Base-by-base conservation (phyloP, 2,888 invertebrate genomes). In the Pandemis cinnamomeana region DNA sequence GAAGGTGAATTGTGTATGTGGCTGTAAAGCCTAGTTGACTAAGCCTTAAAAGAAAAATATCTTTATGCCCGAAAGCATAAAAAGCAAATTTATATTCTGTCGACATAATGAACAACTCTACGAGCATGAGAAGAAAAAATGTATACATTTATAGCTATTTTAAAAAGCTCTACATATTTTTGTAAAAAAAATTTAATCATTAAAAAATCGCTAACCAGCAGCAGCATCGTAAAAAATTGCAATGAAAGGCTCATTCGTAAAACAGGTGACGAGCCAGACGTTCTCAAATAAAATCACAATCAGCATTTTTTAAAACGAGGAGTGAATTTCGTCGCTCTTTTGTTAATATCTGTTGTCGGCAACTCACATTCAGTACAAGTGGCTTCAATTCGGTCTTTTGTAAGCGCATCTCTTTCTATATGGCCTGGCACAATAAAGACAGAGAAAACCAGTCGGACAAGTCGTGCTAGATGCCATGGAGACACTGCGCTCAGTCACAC, bases 291-390 rank as follows among this genome's bases (percentile, higher is more conserved):
- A 48, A 66, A 66, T 4, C n/a, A 36, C 51, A 7, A 51, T 66
- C 15, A n/a, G 66, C 51, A n/a, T 51, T 66, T 51, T 7, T 27
- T 27, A 51, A 66, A 36, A 66, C 36, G 48, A 66, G 48, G 48
- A 27, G 27, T 27, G 51, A 66, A 66, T 66, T 66, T 66, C 36
- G n/a, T 51, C 48, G 48, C 48, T 11, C 46, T 64, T 11, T 27
- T 48, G 27, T 61, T n/a, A 42, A 41, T 10, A 36, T 41, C 66
- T 20, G 4, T 66, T 41, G 51, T 51, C 27, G 7, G 27, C 58
- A 5, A 27, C 27, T 20, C 27, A 5, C 10, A 20, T 27, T 58
- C 27, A 36, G 11, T 58, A 20, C 27, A 20, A 58, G 8, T 55
- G 20, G 20, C 13, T 15, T 27, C 7, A 27, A 58, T 27, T 11